Base-by-base conservation (phyloP, 2,888 invertebrate species). In the Troides aeacus region DNA sequence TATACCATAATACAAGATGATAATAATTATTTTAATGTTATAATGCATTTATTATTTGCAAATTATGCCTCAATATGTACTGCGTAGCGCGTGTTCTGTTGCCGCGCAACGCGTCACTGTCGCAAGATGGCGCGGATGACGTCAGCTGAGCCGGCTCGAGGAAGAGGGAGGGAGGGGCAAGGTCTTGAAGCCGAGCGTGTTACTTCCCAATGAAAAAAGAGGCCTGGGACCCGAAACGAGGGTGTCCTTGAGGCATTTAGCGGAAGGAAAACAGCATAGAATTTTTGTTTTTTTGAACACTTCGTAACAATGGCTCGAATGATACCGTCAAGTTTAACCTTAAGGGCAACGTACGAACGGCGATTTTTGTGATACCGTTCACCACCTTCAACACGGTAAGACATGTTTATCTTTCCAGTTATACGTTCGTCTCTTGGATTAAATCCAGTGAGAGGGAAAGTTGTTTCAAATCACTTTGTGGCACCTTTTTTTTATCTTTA, bases 91-190 rank as follows among this genome's bases (percentile, higher is more conserved):
- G 84, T 81, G 84, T 81, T 79, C 75, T 79, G 90, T 92, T 90
- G 91, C 92, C 79, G 81, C 80, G 92, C 90, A 90, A 92, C 91
- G 85, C 83, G 83, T 84, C 82, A 84, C 78, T 81, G 84, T 82
- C 83, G 85, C 90, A 92, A 92, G 92, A 92, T 92, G 92, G 92
- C 92, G 90, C 81, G 78, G 82, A 77, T 91, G 89, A 91, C 92
- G 92, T 92, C 90, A 92, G 79, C 84, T 78, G 82, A 81, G 83
- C 77, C 79, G 75, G 76, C 78, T 66, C 74, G 78, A 73, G 73
- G 79, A 76, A 77, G 75, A 78, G 73, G 74, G 81, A 84, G 78
- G 84, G 84, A 81, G 84, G 78, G 84, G 84, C 87, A 88, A 89
- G 89, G 89, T 87, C 86, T 87, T 81, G 77, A 78, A 78, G 84